These are phyloP conservation scores for Hemitrygon akajei DNA, from an alignment of 2,797 vertebrate species.

Conservation along the genomic window DNA sequence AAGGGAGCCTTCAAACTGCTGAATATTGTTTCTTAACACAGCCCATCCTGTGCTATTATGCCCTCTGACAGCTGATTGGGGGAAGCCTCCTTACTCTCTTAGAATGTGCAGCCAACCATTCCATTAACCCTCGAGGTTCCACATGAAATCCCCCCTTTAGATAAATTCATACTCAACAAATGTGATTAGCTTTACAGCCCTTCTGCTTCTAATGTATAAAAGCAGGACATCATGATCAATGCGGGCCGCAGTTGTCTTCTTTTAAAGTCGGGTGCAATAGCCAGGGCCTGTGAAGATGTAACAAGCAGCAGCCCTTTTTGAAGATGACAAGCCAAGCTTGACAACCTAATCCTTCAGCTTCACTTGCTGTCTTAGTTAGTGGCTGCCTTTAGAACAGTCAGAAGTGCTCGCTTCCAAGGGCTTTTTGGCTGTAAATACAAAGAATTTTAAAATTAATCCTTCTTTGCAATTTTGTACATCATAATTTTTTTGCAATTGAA, in stretches of 20 bases:
- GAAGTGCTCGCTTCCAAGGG: slow-evolving; percentile 54
- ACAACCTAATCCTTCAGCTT: slow-evolving; percentile 65
- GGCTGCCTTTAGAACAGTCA: slow-evolving; percentile 56
- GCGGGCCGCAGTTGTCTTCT: slow-evolving; percentile 44
- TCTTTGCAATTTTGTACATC: slow-evolving; percentile 3
- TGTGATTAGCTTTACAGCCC: slow-evolving; percentile 51
- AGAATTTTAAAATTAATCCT: slow-evolving; percentile 16
- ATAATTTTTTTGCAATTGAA: slow-evolving; percentile 10
- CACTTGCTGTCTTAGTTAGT: slow-evolving; percentile 53
- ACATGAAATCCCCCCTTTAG: slow-evolving; percentile 55
- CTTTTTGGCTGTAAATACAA: slow-evolving; percentile 51
- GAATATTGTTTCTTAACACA: slow-evolving; percentile 60
- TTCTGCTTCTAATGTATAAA: slow-evolving; percentile 43
- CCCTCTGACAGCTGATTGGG: slow-evolving; percentile 59
- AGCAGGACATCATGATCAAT: slow-evolving; percentile 46
- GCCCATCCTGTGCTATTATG: slow-evolving; percentile 55
- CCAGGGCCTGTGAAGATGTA: slow-evolving; percentile 43
- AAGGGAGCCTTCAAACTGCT: slow-evolving; percentile 51
- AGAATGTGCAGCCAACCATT: slow-evolving; percentile 60
- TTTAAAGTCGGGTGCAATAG: slow-evolving; percentile 46
- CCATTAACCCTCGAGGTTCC: slow-evolving; percentile 46
- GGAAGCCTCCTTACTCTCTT: slow-evolving; percentile 59
- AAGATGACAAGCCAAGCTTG: slow-evolving; percentile 63
- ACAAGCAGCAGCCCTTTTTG: slow-evolving; percentile 43
- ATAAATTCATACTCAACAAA: slow-evolving; percentile 52